Base-by-base conservation (phyloP, 2,797 vertebrate genomes). In the Lepus townsendii region DNA sequence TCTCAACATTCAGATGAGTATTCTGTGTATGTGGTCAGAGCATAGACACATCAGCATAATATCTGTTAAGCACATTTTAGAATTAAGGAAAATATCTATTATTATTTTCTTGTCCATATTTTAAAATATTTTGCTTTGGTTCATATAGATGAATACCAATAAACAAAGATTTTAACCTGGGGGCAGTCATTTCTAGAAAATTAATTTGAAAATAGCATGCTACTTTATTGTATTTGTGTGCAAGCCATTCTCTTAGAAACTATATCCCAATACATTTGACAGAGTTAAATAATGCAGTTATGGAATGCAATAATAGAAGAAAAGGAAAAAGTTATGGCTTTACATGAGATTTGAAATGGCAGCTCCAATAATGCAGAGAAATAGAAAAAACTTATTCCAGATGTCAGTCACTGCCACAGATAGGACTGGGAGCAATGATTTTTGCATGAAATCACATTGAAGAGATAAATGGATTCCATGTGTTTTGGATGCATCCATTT, bases 261-360 rank as follows among this genome's bases (percentile, higher is more conserved):
- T 54, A 3, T 63, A 69, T 75, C 65, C 42, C 47, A 77, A 50
- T 90, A 27, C 1, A 73, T 86, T 92, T 86, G 76, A 90, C 42
- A 83, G 66, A 94, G 52, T 94, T 92, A 96, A 96, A 73, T 93
- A 88, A 96, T 80, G 22, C 8, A 83, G 83, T 93, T 95, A 96
- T 68, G 78, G 19, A 72, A 77, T 94, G 42, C 10, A 94, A 38
- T 77, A 87, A 78, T 52, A 77, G 86, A 54, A 91, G 42, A 27
- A 57, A 42, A 79, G 77, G n/a, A 72, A 92, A 94, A 89, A 76
- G 26, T 65, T 47, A 80, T 10, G 72, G 26, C 71, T 96, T 97
- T 72, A 80, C 68, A 94, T 95, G 83, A 83, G 26, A 91, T 97
- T 96, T 96, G 90, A 93, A 96, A 94, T 89, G 83, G 57, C 32